Conservation (phyloP, 2,888 invertebrate genomes). For the Tenthredo distinguenda region DNA sequence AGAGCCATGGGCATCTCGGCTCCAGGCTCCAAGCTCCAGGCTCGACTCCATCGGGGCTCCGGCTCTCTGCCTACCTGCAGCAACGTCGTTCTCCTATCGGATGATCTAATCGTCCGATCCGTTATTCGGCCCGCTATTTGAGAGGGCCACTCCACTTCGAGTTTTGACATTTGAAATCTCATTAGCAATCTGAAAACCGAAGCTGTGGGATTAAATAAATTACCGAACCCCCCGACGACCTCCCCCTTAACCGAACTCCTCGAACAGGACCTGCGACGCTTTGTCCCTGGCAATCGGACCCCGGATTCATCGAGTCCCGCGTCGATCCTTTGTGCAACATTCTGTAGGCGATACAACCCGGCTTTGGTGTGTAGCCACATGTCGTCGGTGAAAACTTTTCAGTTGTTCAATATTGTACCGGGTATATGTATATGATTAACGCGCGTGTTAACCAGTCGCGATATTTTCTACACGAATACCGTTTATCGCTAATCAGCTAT, state of each 20-base stretch:
- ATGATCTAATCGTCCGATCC: constrained; percentile 73
- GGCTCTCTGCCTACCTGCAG: constrained; percentile 51
- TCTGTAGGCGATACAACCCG: background rate
- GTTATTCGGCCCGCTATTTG: constrained; percentile 68
- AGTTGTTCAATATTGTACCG: background rate
- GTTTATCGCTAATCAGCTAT: background rate
- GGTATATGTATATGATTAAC: background rate
- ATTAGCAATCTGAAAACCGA: constrained; percentile 74
- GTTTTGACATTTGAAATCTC: constrained; percentile 78
- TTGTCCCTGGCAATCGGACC: constrained; percentile 33
- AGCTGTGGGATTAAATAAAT: constrained; percentile 60
- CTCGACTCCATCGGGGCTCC: constrained; percentile 46
- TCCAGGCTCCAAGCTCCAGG: constrained; percentile 52
- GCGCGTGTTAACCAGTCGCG: background rate
- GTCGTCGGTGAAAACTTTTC: constrained; percentile 15
- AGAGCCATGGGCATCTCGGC: constrained; percentile 61
- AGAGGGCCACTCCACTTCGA: constrained; percentile 65
- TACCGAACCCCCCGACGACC: constrained; percentile 29
- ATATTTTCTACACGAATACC: background rate
- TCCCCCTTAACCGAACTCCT: background rate
- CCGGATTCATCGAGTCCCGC: constrained; percentile 5
- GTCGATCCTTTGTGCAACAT: constrained; percentile 29
- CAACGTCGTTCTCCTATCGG: constrained; percentile 59
- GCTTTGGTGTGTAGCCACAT: background rate
- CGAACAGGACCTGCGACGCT: constrained; percentile 21